phyloP scores from a whole-genome alignment of 2,113 vertebrate species.

The Solenodon paradoxus region DNA sequence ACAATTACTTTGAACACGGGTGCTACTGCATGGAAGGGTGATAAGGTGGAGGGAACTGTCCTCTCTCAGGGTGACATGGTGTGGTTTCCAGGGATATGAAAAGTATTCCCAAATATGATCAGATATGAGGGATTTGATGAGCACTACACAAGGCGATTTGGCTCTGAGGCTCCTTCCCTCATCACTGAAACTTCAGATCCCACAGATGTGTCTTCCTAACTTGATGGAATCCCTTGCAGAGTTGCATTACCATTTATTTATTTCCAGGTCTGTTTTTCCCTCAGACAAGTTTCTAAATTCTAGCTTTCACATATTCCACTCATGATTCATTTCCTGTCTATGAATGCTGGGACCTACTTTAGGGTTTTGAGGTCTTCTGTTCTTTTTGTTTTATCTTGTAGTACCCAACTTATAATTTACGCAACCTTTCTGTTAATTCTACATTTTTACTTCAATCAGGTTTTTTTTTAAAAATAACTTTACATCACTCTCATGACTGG shows the following conservation, averaged over 20 bases:
- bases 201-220: neutral
- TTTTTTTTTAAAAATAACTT: neutral
- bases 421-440: neutral
- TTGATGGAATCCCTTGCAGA: neutral
- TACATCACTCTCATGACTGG: neutral
- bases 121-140: neutral
- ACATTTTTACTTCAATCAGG: neutral
- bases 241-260: neutral
- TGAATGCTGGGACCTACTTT: neutral
- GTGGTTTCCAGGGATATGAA: neutral
- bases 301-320: neutral
- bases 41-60: neutral
- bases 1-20: neutral
- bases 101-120: neutral
- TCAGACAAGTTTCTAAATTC: neutral
- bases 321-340: neutral
- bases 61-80: neutral
- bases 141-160: neutral
- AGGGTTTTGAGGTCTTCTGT: neutral
- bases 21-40: neutral
- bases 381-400: neutral
- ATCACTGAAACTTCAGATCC: neutral
- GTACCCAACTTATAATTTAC: neutral
- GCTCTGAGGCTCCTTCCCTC: neutral
- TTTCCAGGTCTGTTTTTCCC: neutral